Conservation (phyloP, 2,888 invertebrate species). For the Rhyacophila evoluta region DNA sequence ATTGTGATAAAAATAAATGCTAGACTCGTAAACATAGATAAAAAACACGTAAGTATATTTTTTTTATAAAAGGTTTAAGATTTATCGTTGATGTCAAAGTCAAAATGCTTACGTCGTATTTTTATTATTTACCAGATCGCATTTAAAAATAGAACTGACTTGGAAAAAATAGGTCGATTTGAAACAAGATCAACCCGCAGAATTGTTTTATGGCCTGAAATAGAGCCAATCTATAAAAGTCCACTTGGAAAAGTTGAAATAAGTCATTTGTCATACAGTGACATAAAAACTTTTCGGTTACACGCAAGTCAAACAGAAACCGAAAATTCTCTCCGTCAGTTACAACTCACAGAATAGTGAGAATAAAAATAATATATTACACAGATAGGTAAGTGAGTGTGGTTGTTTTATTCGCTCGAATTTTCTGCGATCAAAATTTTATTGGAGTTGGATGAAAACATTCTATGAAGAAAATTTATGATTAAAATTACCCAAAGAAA, state of each 20-base stretch:
- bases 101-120: too few species aligned
- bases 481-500: not conserved
- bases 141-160: too few species aligned
- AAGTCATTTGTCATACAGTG: conserved; percentile 8
- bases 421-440: not conserved
- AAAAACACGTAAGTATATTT: too few species aligned
- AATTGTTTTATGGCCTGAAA: conserved; percentile 5
- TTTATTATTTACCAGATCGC: too few species aligned
- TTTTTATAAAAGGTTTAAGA: not conserved
- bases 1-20: too few species aligned
- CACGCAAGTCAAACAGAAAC: not conserved
- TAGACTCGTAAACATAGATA: too few species aligned
- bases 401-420: not conserved
- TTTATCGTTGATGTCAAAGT: not conserved
- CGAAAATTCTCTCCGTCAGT: not conserved
- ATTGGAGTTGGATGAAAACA: not conserved
- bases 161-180: not conserved
- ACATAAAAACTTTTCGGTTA: conserved; percentile 8
- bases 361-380: not conserved
- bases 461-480: not conserved
- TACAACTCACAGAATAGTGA: not conserved
- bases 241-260: conserved; percentile 1
- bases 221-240: conserved; percentile 16
- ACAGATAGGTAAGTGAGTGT: not conserved
- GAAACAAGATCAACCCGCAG: not conserved